phyloP scores from a whole-genome alignment of 2,113 vertebrate species.

The Okapia johnstoni region DNA sequence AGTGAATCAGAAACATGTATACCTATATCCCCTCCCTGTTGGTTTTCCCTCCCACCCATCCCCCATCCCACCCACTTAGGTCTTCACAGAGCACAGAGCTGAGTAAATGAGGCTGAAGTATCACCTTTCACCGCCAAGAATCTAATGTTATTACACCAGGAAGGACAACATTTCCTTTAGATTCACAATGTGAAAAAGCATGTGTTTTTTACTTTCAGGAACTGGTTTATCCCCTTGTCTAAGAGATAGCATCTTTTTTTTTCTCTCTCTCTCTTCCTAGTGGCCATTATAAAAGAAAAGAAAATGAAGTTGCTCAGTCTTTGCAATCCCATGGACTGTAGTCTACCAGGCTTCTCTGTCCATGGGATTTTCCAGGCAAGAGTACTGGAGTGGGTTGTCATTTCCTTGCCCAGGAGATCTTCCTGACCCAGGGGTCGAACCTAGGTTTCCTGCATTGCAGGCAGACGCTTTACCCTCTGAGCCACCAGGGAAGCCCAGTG shows the following conservation, averaged over 20 bases:
- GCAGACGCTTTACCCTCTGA: too few species aligned
- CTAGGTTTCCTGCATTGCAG: too few species aligned
- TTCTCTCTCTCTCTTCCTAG: neutral
- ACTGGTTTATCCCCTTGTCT: neutral
- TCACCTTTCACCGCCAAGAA: neutral
- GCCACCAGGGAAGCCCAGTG: neutral
- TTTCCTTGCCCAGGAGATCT: too few species aligned
- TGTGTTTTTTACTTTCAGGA: neutral
- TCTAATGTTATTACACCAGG: neutral
- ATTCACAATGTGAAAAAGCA: neutral
- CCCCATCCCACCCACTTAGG: neutral
- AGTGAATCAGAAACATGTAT: neutral
- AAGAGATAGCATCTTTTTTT: neutral
- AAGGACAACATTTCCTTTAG: neutral
- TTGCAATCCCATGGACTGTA: too few species aligned
- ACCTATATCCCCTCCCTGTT: neutral
- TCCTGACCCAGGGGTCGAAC: too few species aligned
- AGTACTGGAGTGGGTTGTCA: too few species aligned
- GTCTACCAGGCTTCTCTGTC: too few species aligned
- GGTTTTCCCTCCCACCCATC: neutral
- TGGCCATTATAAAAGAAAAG: neutral
- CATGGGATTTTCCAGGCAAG: too few species aligned
- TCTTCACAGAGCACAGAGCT: neutral
- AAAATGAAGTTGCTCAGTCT: too few species aligned
- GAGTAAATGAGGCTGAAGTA: neutral